Conservation (phyloP, 2,888 invertebrate genomes). For the Caenorhabditis japonica region DNA sequence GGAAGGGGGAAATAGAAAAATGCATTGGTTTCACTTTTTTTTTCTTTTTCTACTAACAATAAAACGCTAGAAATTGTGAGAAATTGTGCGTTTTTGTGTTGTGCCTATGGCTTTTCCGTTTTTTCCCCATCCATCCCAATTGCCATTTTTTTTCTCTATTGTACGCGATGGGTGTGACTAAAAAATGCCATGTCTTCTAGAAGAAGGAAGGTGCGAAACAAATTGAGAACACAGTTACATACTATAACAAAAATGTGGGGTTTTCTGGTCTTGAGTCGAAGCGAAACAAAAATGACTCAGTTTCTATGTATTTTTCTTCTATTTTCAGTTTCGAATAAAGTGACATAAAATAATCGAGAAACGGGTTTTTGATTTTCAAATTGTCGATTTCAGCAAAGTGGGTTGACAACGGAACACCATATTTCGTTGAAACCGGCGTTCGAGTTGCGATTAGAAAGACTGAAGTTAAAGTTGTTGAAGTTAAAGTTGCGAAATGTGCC, state of each 20-base stretch:
- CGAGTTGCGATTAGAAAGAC: too few relatives aligned
- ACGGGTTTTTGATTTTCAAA: too few relatives aligned
- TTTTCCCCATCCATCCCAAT: constrained; percentile 6
- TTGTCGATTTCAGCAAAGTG: constrained; percentile 5
- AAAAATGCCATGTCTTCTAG: background rate
- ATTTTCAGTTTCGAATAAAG: too few relatives aligned
- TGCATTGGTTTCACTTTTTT: constrained; percentile 1
- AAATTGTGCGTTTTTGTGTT: background rate
- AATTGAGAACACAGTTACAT: constrained; percentile 33
- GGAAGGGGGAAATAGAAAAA: too few relatives aligned
- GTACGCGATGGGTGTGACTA: constrained; percentile 21
- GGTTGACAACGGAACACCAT: too few relatives aligned
- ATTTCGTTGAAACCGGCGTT: constrained; percentile 46
- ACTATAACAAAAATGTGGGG: constrained; percentile 36
- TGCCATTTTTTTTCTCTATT: constrained; percentile 16
- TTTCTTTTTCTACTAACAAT: constrained; percentile 21
- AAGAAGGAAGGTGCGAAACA: constrained; percentile 1
- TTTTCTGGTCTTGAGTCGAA: constrained; percentile 30
- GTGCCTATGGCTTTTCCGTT: constrained; percentile 12
- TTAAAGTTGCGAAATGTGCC: constrained; percentile 11
- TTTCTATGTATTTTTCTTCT: too few relatives aligned
- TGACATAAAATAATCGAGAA: too few relatives aligned
- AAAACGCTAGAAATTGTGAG: constrained; percentile 31
- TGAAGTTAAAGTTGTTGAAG: too few relatives aligned
- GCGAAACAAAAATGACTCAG: constrained; percentile 50